Percentiles rank a stretch among this genome's conserved stretches.
These are phyloP conservation scores for Brachymystax lenok DNA, from an alignment of 2,797 vertebrate genomes.

Conservation along the genomic window DNA sequence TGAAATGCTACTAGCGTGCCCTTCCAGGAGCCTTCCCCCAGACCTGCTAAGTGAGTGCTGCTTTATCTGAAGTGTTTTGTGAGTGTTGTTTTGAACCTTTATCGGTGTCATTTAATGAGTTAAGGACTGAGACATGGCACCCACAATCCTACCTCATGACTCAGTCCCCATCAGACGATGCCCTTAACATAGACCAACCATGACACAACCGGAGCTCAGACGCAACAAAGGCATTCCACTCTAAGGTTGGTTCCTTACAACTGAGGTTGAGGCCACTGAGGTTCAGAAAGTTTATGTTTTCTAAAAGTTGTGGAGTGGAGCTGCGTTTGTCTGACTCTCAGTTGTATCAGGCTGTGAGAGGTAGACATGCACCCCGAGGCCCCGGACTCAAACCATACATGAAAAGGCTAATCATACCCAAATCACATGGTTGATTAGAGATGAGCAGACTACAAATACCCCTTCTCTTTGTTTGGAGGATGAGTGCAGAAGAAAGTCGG, in stretches of 20 bases:
- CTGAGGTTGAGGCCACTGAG: neutral
- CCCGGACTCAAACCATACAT: slow-evolving; percentile 16
- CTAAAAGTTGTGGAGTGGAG: too few relatives aligned
- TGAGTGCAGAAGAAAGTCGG: slow-evolving; percentile 4
- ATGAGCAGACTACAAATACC: slow-evolving; percentile 44
- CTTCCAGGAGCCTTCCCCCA: neutral
- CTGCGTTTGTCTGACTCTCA: slow-evolving; percentile 4
- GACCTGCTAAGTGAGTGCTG: slow-evolving; percentile 26
- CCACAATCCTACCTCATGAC: slow-evolving; percentile 46
- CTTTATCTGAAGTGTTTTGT: slow-evolving; percentile 41
- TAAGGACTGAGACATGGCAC: slow-evolving; percentile 37
- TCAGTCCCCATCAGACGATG: slow-evolving; percentile 5
- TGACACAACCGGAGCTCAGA: neutral
- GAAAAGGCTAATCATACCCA: slow-evolving; percentile 44
- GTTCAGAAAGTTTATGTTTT: neutral
- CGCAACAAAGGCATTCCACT: neutral
- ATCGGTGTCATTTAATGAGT: slow-evolving; percentile 46
- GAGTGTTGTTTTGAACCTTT: slow-evolving; percentile 43
- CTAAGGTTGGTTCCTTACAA: neutral
- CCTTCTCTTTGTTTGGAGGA: slow-evolving; percentile 35
- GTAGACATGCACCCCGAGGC: neutral
- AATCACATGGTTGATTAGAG: slow-evolving; percentile 38
- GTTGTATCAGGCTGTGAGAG: neutral
- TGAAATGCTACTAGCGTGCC: neutral
- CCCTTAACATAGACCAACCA: slow-evolving; percentile 1